Evolutionary conservation across 1,140 invertebrate species (phyloP), one percentile per base, ranked within the genome.

Genomic region (Latrodectus geometricus): DNA sequence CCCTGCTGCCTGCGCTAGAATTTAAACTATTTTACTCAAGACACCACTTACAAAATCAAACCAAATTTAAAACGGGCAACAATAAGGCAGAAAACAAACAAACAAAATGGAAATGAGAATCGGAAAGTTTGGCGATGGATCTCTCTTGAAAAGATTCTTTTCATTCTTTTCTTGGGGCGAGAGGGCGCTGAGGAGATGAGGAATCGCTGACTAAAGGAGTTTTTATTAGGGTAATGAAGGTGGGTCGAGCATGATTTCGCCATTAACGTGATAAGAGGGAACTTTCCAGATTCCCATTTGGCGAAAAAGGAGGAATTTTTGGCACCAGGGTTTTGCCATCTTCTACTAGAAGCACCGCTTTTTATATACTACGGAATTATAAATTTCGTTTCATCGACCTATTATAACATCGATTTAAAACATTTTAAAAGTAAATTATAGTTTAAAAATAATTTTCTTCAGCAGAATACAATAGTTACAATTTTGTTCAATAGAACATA

Each of bases 1-100:
- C 68, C 21, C 17, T 11, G n/a, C 17, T 11, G n/a, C 9, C 14
- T 69, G 68, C 76, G 76, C 54, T 65, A 66, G 81, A 83, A 83
- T 83, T 74, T 75, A 75, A 83, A 83, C 72, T 83, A 74, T 75
- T 75, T 83, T 83, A 83, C 81, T 48, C 56, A 69, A 17, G 75
- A 83, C 72, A 83, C 72, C 81, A 83, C 81, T 83, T 83, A 83
- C 49, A 82, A 82, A 73, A 82, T 83, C 81, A 75, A 75, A n/a
- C 56, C 81, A 75, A 74, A 83, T 83, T 15, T 66, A 75, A 66
- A 83, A 82, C 68, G 15, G 52, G 69, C 35, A 8, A 82, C 61
- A 82, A 72, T 54, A 61, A 70, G 69, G 49, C 48, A 21, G 17
- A 35, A 82, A 73, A 82, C 52, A 56, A 73, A 82, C 50, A n/a